phyloP scores from a whole-genome alignment of 2,797 vertebrate genomes.

The Coregonus ussuriensis region DNA sequence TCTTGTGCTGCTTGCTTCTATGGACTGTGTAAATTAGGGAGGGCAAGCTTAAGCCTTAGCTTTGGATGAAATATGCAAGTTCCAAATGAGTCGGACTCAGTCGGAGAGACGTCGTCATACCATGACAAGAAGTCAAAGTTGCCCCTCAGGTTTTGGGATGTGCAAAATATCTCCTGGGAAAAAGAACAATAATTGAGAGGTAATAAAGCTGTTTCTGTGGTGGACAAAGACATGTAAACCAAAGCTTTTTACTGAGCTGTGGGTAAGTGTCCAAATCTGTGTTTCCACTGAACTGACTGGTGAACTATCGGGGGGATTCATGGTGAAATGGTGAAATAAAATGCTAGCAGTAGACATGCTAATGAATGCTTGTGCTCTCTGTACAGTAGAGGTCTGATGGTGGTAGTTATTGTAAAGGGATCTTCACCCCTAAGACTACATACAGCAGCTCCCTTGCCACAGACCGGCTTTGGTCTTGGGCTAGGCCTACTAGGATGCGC shows the following conservation, averaged over 20 bases:
- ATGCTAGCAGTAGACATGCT: conserved; percentile 45
- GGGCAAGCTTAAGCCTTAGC: not conserved
- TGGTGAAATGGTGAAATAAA: conserved; percentile 17
- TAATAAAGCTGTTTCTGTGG: conserved; percentile 57
- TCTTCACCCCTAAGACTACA: conserved; percentile 24
- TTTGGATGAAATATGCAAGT: conserved; percentile 15
- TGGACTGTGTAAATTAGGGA: conserved; percentile 20
- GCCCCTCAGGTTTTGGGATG: conserved; percentile 66
- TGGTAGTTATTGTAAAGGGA: conserved; percentile 30
- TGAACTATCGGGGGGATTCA: conserved; percentile 46
- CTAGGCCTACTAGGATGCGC: not conserved
- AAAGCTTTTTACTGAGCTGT: conserved; percentile 50
- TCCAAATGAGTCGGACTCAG: conserved; percentile 4
- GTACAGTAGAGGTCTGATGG: conserved; percentile 29
- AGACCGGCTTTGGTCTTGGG: conserved; percentile 2
- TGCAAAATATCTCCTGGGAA: conserved; percentile 67
- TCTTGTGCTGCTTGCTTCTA: conserved; percentile 14
- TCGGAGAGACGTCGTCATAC: conserved; percentile 19
- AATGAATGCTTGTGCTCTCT: conserved; percentile 37
- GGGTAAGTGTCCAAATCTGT: conserved; percentile 59
- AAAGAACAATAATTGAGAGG: conserved; percentile 38
- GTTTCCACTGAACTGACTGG: conserved; percentile 50
- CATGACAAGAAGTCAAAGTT: conserved; percentile 65
- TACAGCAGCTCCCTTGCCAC: conserved; percentile 21
- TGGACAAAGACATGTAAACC: conserved; percentile 66